These are phyloP conservation scores for Limnothrissa miodon DNA, from an alignment of 2,113 vertebrate genomes.

Conservation along the genomic window DNA sequence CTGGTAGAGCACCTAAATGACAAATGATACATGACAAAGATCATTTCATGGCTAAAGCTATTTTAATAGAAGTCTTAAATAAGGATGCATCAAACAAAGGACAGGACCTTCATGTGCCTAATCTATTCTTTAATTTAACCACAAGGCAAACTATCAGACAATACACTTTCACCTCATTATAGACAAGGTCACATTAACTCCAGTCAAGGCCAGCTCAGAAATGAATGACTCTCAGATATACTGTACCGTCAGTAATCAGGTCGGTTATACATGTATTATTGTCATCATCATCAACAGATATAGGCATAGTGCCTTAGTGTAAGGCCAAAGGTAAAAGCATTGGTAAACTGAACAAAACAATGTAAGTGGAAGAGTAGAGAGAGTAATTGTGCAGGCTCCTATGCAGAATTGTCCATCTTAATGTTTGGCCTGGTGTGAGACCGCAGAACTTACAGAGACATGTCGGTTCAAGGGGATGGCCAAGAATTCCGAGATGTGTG, in stretches of 20 bases:
- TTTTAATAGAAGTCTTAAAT: background rate
- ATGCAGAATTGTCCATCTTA: background rate
- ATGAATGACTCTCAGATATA: background rate
- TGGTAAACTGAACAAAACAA: constrained; percentile 6
- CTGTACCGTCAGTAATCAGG: background rate
- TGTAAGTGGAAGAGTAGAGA: background rate
- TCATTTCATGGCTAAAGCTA: background rate
- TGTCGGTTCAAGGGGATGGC: background rate
- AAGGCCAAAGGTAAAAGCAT: background rate
- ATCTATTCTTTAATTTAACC: constrained; percentile 20
- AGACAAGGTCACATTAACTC: constrained; percentile 34
- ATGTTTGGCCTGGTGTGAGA: background rate
- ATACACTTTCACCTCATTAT: constrained; percentile 29
- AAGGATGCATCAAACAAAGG: constrained; percentile 9
- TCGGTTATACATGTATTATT: background rate
- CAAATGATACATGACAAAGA: background rate
- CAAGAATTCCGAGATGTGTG: constrained; percentile 9
- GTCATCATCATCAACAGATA: background rate
- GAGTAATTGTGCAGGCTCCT: background rate
- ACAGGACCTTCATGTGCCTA: constrained; percentile 24
- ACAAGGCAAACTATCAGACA: constrained; percentile 26
- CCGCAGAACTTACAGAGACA: background rate
- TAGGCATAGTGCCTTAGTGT: background rate
- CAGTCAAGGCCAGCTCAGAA: background rate
- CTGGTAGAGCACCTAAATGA: background rate